A percentile compares a stretch with the other conserved stretches of the same genome.
Evolutionary conservation across 2,113 vertebrate species (phyloP).

Genomic region (Macaca fascicularis): DNA sequence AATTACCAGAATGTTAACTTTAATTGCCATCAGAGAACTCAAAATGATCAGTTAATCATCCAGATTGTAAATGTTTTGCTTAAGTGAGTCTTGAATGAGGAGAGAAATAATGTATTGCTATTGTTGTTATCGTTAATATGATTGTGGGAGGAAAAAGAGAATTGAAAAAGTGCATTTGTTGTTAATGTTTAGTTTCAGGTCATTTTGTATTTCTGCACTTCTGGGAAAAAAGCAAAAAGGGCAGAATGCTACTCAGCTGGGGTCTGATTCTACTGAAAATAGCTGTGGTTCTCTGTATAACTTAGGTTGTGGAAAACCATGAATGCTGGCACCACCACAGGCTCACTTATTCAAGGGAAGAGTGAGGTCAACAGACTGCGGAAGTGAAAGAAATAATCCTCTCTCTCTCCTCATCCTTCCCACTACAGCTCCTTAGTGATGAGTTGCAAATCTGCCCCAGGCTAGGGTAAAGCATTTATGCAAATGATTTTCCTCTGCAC

Average conservation of each 20-base stretch:
- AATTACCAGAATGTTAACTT: neutral
- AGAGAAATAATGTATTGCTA: neutral
- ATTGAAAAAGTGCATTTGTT: neutral
- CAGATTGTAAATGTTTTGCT: conserved; percentile 8
- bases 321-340: conserved; percentile 56
- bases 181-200: neutral
- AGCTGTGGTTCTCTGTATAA: neutral
- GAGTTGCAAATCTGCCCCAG: conserved; percentile 9
- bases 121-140: conserved; percentile 37
- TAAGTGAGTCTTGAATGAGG: neutral
- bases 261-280: conserved; percentile 37
- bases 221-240: conserved; percentile 44
- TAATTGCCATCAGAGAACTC: neutral
- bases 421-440: neutral
- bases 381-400: conserved; percentile 53
- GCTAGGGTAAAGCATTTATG: conserved; percentile 29
- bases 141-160: neutral
- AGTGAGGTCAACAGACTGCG: conserved; percentile 42
- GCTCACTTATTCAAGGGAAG: conserved; percentile 54
- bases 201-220: conserved; percentile 52
- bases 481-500: conserved; percentile 27
- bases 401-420: neutral
- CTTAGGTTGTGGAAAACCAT: neutral
- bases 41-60: conserved; percentile 36
- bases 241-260: conserved; percentile 43